Conservation (phyloP, 2,797 vertebrate genomes). For the Rhyacichthys aspro region DNA sequence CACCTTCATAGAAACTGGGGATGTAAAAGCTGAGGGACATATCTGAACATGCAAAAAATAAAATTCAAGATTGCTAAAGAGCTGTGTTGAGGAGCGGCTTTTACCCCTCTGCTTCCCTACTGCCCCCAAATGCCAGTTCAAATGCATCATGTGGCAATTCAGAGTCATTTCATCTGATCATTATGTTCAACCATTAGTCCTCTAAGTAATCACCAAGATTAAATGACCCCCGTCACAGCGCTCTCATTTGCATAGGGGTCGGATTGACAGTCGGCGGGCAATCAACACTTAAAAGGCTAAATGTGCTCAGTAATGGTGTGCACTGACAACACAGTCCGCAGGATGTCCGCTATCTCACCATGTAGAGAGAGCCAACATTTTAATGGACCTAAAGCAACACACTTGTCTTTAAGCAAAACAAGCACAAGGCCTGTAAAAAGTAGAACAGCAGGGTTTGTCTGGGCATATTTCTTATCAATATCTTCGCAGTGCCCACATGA, state of each 20-base stretch:
- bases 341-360: conserved; percentile 6
- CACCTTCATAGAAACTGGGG: background rate
- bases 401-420: background rate
- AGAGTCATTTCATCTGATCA: conserved; percentile 38
- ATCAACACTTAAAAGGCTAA: conserved; percentile 34
- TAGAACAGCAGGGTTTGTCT: too few relatives aligned
- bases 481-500: conserved; percentile 18
- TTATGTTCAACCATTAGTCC: conserved; percentile 47
- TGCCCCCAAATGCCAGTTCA: conserved; percentile 1
- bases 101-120: conserved; percentile 4
- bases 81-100: background rate
- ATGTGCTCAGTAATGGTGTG: conserved; percentile 25
- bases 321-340: conserved; percentile 3
- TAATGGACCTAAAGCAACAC: conserved; percentile 8
- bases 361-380: conserved; percentile 25
- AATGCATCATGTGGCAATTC: conserved; percentile 13
- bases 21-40: background rate
- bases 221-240: conserved; percentile 44
- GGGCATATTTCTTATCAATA: background rate
- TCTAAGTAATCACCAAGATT: conserved; percentile 51
- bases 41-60: background rate
- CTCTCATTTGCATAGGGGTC: conserved; percentile 45
- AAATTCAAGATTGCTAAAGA: background rate
- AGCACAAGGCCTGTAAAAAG: background rate
- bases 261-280: conserved; percentile 42